These are phyloP conservation scores for Actias luna DNA, from an alignment of 2,888 invertebrate genomes.

Conservation along the genomic window DNA sequence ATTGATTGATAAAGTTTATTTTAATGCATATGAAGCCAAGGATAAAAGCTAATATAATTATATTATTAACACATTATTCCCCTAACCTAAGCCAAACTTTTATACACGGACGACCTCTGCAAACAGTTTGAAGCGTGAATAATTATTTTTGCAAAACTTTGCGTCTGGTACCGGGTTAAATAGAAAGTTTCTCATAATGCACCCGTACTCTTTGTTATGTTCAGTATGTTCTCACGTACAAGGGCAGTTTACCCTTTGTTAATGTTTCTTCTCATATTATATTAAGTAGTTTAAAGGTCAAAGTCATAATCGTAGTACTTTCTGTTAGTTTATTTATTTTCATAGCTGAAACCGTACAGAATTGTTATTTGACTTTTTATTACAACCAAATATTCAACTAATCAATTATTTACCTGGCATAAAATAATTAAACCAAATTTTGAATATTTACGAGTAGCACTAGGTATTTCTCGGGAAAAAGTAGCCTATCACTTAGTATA, in stretches of 20 bases:
- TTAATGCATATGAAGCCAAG: no score
- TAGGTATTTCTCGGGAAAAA: no score
- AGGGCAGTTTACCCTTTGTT: conserved; percentile 10
- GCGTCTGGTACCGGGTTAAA: not conserved
- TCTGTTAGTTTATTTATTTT: not conserved
- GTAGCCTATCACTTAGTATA: no score
- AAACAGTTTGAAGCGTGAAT: not conserved
- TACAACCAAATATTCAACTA: no score
- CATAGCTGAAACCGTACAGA: not conserved
- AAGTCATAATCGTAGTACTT: no score
- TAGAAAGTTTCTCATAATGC: conserved; percentile 8
- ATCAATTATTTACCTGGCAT: no score
- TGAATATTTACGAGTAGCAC: no score
- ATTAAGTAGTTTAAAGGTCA: conserved; percentile 8
- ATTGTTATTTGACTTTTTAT: not conserved
- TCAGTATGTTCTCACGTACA: conserved; percentile 5
- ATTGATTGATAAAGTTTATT: no score
- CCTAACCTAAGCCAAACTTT: not conserved
- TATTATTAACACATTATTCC: not conserved
- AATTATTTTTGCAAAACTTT: conserved; percentile 2
- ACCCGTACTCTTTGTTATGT: not conserved
- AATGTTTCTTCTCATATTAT: conserved; percentile 10
- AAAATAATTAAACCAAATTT: no score
- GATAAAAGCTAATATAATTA: no score
- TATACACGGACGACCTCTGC: not conserved